Percentiles rank a stretch among this genome's conserved stretches.
Conservation (phyloP, 2,888 invertebrate genomes). For the Parasteatoda lunata region DNA sequence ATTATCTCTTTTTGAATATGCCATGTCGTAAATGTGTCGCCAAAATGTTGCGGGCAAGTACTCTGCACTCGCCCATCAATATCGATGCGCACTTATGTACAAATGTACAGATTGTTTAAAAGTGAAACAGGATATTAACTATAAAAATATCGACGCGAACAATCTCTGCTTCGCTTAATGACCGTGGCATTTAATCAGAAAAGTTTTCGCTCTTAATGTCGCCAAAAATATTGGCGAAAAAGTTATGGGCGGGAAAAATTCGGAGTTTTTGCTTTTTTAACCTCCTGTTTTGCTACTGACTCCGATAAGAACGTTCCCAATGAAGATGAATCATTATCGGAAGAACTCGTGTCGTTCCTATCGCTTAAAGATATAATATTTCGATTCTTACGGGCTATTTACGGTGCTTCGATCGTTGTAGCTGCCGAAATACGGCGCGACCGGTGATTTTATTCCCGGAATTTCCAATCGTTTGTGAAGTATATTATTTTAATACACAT, state of each 20-base stretch:
- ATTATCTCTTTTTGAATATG: background rate
- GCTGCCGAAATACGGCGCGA: constrained; percentile 19
- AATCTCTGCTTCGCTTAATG: constrained; percentile 47
- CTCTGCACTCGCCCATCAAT: background rate
- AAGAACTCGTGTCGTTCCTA: constrained; percentile 43
- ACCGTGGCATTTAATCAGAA: constrained; percentile 37
- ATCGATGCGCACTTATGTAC: background rate
- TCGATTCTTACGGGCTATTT: constrained; percentile 64
- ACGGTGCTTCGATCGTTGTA: constrained; percentile 53
- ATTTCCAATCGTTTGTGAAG: constrained; percentile 16
- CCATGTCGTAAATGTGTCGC: background rate
- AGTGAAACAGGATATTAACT: constrained; percentile 10
- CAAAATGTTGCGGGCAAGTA: background rate
- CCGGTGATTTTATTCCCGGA: constrained; percentile 42
- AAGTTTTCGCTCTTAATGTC: constrained; percentile 59
- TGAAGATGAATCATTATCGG: constrained; percentile 67
- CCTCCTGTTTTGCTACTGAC: background rate
- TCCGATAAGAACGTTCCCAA: constrained; percentile 49
- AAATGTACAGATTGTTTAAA: background rate
- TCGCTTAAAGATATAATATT: constrained; percentile 62
- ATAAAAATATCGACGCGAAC: constrained; percentile 40
- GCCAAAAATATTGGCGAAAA: constrained; percentile 66
- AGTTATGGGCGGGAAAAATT: constrained; percentile 47
- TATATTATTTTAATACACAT: no score
- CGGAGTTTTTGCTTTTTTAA: constrained; percentile 48